Percentiles rank a stretch among this genome's conserved stretches.
Evolutionary conservation across 1,140 invertebrate species (phyloP).

Genomic region (Sinella curviseta): DNA sequence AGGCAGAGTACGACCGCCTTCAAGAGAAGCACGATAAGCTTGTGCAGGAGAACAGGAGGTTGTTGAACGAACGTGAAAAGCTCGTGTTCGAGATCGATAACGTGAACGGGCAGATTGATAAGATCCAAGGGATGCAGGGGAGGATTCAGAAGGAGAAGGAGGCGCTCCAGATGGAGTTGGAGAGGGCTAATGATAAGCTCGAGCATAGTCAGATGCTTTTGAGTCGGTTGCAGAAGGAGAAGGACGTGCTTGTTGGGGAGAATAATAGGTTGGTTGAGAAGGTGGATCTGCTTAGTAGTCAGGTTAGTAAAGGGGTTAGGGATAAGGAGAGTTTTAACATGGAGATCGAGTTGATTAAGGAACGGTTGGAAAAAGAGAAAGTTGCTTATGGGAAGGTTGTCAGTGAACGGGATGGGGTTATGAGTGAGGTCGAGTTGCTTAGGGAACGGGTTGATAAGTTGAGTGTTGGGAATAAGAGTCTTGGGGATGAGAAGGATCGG

Average conservation of each 20-base stretch:
- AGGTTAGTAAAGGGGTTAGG: constrained; percentile 76
- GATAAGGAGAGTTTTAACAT: constrained; percentile 82
- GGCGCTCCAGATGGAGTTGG: constrained; percentile 76
- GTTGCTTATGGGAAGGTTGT: constrained; percentile 69
- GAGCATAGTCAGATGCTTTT: constrained; percentile 62
- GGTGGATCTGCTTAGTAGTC: constrained; percentile 73
- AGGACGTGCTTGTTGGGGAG: constrained; percentile 77
- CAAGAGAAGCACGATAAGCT: constrained; percentile 82
- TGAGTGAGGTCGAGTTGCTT: constrained; percentile 70
- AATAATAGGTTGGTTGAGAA: constrained; percentile 77
- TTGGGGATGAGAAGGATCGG: constrained; percentile 82
- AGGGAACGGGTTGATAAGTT: constrained; percentile 82
- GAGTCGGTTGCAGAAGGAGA: constrained; percentile 80
- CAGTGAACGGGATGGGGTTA: constrained; percentile 75
- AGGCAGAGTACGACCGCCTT: constrained; percentile 85
- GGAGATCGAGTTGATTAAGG: constrained; percentile 82
- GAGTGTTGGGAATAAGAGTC: constrained; percentile 73
- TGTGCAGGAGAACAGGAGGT: constrained; percentile 75
- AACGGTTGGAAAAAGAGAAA: constrained; percentile 83
- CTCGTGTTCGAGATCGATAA: constrained; percentile 84
- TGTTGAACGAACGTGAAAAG: constrained; percentile 77
- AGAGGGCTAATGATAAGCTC: constrained; percentile 74
- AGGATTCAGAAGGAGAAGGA: constrained; percentile 87
- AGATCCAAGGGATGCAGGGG: constrained; percentile 78
- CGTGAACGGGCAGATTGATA: constrained; percentile 84